Base-by-base conservation (phyloP, 2,113 vertebrate genomes). In the Nycticorax nycticorax region DNA sequence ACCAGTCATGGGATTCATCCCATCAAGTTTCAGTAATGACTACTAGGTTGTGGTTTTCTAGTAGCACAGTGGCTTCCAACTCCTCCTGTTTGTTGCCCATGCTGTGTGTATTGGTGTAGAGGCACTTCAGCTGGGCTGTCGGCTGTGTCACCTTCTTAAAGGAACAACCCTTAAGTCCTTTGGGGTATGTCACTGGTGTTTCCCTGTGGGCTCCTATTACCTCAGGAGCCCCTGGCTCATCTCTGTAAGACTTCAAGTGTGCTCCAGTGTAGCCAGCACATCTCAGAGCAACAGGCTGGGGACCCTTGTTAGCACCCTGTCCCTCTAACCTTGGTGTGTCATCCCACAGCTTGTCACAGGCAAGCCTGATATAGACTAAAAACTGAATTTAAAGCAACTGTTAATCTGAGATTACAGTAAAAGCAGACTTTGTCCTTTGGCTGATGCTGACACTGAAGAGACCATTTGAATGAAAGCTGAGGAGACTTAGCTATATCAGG, bases 401-500 rank as follows among this genome's bases (percentile, higher is more conserved):
- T 74, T 95, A 93, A 92, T 80, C 71, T 83, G 68, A 90, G 75
- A 88, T 91, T 80, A 83, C 21, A 94, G n/a, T 63, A 67, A 92
- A 80, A 86, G 35, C 66, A 84, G 56, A 86, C 71, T 90, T 88
- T 78, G 64, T 83, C 59, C 62, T 89, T 93, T 56, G 79, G 37
- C 55, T 84, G 47, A 67, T 15, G 19, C 50, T 79, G 89, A 72
- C 6, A 6, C 57, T 63, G 68, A 84, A 90, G 55, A 93, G 59
- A 91, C 73, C 27, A 26, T 93, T 89, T 92, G 57, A 71, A 85
- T 89, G 89, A 91, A 88, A 92, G 64, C 88, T 91, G 73, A 92
- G 64, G 92, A 91, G 89, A 91, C 81, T 78, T 96, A 91, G 88
- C 63, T 95, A 13, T 97, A 85, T 93, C 71, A 77, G 79, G 56